Base-by-base conservation (phyloP, 2,888 invertebrate species). In the Metacarcinus magister region DNA sequence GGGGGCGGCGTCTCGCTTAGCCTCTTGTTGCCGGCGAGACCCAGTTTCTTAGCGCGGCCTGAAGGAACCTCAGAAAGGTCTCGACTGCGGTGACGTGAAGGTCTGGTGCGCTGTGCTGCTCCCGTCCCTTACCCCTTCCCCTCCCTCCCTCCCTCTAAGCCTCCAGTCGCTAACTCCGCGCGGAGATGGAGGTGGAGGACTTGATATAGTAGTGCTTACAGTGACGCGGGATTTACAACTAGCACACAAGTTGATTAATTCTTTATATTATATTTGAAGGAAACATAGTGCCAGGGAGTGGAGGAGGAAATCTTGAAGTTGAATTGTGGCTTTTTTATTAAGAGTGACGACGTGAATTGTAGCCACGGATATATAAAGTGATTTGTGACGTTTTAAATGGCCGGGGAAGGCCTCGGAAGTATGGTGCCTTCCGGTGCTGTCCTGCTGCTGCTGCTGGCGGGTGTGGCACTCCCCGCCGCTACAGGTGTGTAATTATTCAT, bases 51-150 rank as follows among this genome's bases (percentile, higher is more conserved):
- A 89, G 67, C 32, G 89, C 54, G 95, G 39, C 60, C 4, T n/a
- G 54, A 87, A 75, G 94, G n/a, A 46, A 46, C 43, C 67, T 91
- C 95, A 95, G 91, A 95, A 95, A 91, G 95, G 95, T 95, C 91
- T 91, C 54, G 91, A 91, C 91, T 91, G 54, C 90, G 91, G 43
- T n/a, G 91, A 91, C 44, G 91, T 16, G 39, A 95, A 91, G 94
- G 46, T 87, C 90, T 92, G 46, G 92, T 44, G 95, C 60, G 67
- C 60, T n/a, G 91, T 89, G 90, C 89, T 89, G 95, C 60, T 67
- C 93, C 32, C 43, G n/a, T 28, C 44, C 93, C 39, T 28, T 19
- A 13, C 60, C 67, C 39, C 67, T 23, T 54, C 75, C 67, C 60
- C 93, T 67, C 93, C 60, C 93, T 93, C 19, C 67, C 75, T 43